Evolutionary conservation across 2,797 vertebrate genomes (phyloP).

Genomic region (Myotis planiceps): DNA sequence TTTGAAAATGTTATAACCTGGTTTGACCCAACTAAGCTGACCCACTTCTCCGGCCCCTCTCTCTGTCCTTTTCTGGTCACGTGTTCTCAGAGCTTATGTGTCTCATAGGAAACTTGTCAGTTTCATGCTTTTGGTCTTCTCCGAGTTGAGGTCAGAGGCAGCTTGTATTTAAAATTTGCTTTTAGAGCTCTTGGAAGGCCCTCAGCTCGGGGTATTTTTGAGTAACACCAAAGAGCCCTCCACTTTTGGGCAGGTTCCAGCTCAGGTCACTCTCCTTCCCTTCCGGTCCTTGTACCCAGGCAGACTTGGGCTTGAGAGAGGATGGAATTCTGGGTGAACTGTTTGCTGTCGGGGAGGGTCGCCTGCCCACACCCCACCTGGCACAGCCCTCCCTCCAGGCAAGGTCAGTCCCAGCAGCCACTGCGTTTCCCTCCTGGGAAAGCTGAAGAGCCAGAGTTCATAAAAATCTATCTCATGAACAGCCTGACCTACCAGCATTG

Average conservation of each 20-base stretch:
- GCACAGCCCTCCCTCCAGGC: conserved; percentile 43
- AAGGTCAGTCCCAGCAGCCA: conserved; percentile 67
- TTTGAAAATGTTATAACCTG: neutral
- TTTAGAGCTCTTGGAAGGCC: conserved; percentile 1
- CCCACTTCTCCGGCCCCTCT: neutral
- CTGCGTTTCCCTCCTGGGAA: neutral
- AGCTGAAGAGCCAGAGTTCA: conserved; percentile 55
- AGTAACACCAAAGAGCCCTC: conserved; percentile 41
- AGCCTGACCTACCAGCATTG: conserved; percentile 67
- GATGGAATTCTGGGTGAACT: neutral
- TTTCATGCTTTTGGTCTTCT: neutral
- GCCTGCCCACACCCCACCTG: neutral
- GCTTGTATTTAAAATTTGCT: conserved; percentile 46
- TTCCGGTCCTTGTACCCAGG: neutral
- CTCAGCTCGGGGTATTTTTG: conserved; percentile 40
- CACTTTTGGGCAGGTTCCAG: conserved; percentile 21
- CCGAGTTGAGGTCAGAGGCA: conserved; percentile 24
- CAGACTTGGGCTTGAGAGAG: neutral
- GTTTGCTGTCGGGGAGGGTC: neutral
- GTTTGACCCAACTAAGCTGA: neutral
- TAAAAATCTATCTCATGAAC: conserved; percentile 75
- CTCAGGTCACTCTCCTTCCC: neutral
- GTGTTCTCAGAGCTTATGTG: neutral
- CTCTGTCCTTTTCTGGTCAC: neutral
- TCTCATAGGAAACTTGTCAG: conserved; percentile 47